Evolutionary conservation across 2,888 invertebrate species (phyloP), one percentile per base, ranked within the genome.

Genomic region (Gari tellinella): DNA sequence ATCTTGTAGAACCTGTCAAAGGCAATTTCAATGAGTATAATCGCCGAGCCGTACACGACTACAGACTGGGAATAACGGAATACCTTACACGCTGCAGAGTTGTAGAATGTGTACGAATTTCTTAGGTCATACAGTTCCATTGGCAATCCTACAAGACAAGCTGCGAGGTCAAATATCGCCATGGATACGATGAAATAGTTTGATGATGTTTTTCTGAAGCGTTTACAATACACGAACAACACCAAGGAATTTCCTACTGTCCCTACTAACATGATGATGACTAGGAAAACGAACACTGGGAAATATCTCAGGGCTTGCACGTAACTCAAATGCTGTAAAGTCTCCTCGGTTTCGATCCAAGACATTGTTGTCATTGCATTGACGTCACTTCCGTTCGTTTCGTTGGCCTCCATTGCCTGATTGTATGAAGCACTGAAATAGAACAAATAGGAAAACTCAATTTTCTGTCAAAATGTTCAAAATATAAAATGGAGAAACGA

Each of bases 1-100:
- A 88, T 86, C 61, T 88, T 88, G 67, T 84, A 87, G 57, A 84
- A 88, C n/a, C 88, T 78, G 62, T 88, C 88, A 38, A 88, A 80
- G 5, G 86, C 88, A 17, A 88, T 86, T 55, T 86, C 84, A 15
- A 87, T 74, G 14, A 88, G 65, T n/a, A 88, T 83, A 7, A 84
- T 84, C 1, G 83, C 85, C 0, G 88, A 88, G 2, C 86, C 88
- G 40, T 85, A 87, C 10, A 87, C 77, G 0, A 83, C 84, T 23
- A 87, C 83, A 0, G 83, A 76, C 46, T 86, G 84, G 0, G 86
- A 70, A 43, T 82, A 84, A 23, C 86, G 78, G 46, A 85, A 82
- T 19, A 86, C 75, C 64, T 88, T 88, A 48, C 88, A 88, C 8
- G 80, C 81, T 7, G 79, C 69, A 5, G 81, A 69, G 63, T 79